Evolutionary conservation across 2,888 invertebrate genomes (phyloP).

Genomic region (Eremobia ochroleuca): DNA sequence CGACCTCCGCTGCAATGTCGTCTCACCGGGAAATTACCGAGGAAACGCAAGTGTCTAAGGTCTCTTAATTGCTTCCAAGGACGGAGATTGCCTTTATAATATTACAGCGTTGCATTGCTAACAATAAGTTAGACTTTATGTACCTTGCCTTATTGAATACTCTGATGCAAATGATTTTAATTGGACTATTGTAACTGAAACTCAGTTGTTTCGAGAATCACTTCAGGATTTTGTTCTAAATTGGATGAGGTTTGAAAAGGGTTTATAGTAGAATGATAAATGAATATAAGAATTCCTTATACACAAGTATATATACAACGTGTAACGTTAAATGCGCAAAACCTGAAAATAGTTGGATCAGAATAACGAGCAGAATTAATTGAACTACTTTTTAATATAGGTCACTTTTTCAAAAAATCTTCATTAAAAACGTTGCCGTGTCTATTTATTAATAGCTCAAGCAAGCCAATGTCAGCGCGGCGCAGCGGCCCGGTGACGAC

Average conservation of each 20-base stretch:
- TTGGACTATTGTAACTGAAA: conserved; percentile 25
- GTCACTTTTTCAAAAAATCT: too few relatives aligned
- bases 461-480: too few relatives aligned
- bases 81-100: conserved; percentile 10
- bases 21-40: not conserved
- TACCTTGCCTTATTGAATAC: not conserved
- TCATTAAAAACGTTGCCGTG: too few relatives aligned
- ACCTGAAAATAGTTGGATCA: too few relatives aligned
- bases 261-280: not conserved
- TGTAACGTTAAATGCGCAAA: too few relatives aligned
- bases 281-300: not conserved
- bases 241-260: conserved; percentile 14
- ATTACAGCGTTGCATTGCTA: not conserved
- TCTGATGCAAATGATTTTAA: conserved; percentile 39
- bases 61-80: conserved; percentile 16
- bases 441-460: too few relatives aligned
- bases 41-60: not conserved
- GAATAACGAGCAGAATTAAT: too few relatives aligned
- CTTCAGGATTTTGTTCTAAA: conserved; percentile 12
- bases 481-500: too few relatives aligned
- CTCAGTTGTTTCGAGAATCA: conserved; percentile 10
- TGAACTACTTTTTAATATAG: too few relatives aligned
- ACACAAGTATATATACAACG: too few relatives aligned
- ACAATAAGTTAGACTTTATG: not conserved
- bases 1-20: not conserved